Conservation (phyloP, 2,113 vertebrate genomes). For the Psilopsiagon aymara region DNA sequence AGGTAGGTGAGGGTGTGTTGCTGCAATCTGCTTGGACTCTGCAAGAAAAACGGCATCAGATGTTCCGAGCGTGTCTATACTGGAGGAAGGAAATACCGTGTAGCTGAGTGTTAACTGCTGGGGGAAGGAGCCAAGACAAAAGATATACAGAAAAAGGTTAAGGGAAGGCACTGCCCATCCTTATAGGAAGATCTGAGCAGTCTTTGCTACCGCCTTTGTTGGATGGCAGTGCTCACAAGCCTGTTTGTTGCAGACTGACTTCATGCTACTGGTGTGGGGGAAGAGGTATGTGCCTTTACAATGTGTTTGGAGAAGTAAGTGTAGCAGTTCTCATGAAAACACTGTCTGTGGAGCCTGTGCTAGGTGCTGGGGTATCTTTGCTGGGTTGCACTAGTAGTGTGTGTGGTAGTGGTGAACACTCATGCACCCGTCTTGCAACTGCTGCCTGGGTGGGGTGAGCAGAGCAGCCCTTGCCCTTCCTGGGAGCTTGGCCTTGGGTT, state of each 20-base stretch:
- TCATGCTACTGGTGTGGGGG: fast-evolving
- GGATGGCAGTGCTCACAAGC: neutral
- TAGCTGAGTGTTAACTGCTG: neutral
- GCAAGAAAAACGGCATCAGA: neutral
- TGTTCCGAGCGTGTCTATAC: neutral
- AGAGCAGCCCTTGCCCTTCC: neutral
- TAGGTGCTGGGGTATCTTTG: neutral
- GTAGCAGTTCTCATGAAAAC: neutral
- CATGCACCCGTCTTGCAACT: neutral
- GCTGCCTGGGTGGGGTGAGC: neutral
- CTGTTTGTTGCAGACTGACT: neutral
- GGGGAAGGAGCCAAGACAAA: neutral
- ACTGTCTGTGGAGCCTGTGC: neutral
- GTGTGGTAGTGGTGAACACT: neutral
- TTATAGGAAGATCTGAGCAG: neutral
- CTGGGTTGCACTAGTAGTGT: too few species aligned
- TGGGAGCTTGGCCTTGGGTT: neutral
- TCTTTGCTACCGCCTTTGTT: neutral
- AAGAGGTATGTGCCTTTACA: fast-evolving
- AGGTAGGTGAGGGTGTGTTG: neutral
- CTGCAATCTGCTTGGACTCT: neutral
- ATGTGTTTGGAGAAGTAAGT: neutral
- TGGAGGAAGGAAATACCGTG: neutral
- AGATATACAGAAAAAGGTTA: neutral
- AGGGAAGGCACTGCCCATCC: neutral